phyloP scores from a whole-genome alignment of 2,888 invertebrate genomes.

The Thereva nobilitata region DNA sequence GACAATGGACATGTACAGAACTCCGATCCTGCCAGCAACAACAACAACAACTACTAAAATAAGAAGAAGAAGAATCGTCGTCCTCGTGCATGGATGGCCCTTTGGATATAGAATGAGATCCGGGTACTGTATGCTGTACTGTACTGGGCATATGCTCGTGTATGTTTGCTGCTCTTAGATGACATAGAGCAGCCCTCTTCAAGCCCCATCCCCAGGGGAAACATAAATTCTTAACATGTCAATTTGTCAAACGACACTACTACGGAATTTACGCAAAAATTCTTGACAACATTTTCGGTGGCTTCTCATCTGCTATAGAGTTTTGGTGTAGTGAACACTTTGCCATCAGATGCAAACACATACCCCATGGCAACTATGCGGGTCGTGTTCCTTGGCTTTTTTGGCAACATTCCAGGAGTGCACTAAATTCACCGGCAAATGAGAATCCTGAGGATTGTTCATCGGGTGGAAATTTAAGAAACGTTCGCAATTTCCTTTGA shows the following conservation, averaged over 20 bases:
- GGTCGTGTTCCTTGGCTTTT: conserved; percentile 13
- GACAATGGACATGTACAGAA: background rate
- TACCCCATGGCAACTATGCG: conserved; percentile 2
- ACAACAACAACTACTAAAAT: too few relatives aligned
- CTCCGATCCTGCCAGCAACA: conserved; percentile 4
- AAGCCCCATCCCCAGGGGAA: conserved; percentile 10
- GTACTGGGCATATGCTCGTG: background rate
- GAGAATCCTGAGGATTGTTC: conserved; percentile 27
- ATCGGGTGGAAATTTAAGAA: too few relatives aligned
- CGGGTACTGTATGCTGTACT: too few relatives aligned
- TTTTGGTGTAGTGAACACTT: background rate
- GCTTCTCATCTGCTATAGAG: conserved; percentile 1
- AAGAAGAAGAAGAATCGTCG: too few relatives aligned
- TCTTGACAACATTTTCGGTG: conserved; percentile 22
- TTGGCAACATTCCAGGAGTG: conserved; percentile 32
- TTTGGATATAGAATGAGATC: too few relatives aligned
- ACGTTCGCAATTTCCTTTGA: too few relatives aligned
- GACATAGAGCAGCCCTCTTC: conserved; percentile 24
- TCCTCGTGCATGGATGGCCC: too few relatives aligned
- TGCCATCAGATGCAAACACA: conserved; percentile 14
- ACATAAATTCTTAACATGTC: conserved; percentile 33
- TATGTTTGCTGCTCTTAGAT: conserved; percentile 6
- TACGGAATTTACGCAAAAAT: conserved; percentile 33
- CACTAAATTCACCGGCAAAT: conserved; percentile 30
- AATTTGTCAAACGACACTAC: conserved; percentile 34